Evolutionary conservation across 2,888 invertebrate genomes (phyloP).

Genomic region (Clitarchus hookeri): DNA sequence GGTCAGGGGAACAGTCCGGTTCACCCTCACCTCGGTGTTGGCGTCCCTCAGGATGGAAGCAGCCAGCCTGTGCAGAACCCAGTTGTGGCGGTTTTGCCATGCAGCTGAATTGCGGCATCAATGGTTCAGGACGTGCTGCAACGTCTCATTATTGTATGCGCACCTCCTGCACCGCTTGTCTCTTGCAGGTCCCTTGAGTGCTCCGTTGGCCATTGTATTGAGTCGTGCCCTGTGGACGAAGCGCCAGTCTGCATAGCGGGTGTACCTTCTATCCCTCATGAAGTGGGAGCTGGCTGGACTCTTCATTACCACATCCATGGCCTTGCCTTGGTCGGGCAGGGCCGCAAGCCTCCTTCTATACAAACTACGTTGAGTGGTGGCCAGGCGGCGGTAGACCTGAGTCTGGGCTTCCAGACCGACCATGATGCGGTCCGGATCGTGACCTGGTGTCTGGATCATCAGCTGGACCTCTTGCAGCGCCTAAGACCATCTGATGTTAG

Average conservation of each 20-base stretch:
- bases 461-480: not conserved
- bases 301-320: constrained; percentile 39
- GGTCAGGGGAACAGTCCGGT: no score
- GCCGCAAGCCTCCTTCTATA: constrained; percentile 41
- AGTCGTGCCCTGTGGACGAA: constrained; percentile 51
- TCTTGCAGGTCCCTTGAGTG: not conserved
- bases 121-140: constrained; percentile 51
- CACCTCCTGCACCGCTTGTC: constrained; percentile 48
- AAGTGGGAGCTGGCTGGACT: constrained; percentile 46
- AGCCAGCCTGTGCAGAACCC: not conserved
- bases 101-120: constrained; percentile 48
- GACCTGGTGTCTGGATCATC: not conserved
- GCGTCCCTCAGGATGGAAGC: not conserved
- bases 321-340: constrained; percentile 46
- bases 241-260: constrained; percentile 52
- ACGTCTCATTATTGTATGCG: constrained; percentile 46
- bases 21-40: constrained; percentile 30
- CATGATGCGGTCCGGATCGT: not conserved
- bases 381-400: not conserved
- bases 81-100: constrained; percentile 43
- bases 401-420: not conserved
- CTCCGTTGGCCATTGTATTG: constrained; percentile 47
- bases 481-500: not conserved
- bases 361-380: not conserved
- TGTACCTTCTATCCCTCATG: constrained; percentile 44